These are phyloP conservation scores for Rhinoptilus africanus DNA, from an alignment of 2,113 vertebrate species.

Conservation along the genomic window DNA sequence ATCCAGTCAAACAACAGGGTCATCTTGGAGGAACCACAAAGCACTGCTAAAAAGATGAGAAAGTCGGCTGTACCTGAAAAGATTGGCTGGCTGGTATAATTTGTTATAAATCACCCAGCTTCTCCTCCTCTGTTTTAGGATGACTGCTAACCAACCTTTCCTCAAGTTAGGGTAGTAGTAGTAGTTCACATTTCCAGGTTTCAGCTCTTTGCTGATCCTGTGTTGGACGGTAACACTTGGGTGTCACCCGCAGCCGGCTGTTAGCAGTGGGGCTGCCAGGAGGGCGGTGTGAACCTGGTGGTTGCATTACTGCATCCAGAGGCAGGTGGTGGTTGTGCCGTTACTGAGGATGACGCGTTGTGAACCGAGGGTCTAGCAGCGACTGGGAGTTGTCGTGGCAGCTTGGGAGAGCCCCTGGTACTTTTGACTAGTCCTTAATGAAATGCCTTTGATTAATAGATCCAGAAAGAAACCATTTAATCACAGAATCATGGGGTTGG, in stretches of 20 bases:
- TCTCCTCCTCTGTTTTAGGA: not conserved
- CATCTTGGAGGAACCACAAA: not conserved
- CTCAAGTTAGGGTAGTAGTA: not conserved
- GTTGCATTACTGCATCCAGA: not conserved
- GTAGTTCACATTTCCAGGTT: not conserved
- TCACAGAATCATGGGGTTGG: too few species aligned
- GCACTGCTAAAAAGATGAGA: not conserved
- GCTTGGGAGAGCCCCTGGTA: not conserved
- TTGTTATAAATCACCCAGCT: not conserved
- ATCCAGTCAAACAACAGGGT: not conserved
- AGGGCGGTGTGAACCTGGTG: not conserved
- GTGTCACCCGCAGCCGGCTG: not conserved
- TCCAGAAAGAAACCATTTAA: not conserved
- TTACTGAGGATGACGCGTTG: not conserved
- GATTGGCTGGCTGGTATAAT: not conserved
- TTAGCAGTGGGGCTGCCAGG: not conserved
- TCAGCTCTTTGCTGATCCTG: not conserved
- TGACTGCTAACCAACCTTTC: not conserved
- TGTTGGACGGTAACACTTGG: not conserved
- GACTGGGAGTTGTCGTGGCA: not conserved
- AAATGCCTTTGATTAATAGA: not conserved
- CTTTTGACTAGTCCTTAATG: not conserved
- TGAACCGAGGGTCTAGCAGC: not conserved
- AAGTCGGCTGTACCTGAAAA: not conserved
- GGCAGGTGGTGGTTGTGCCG: not conserved